Evolutionary conservation across 2,797 vertebrate genomes (phyloP).

Genomic region (Pseudotriccus pelzelni): DNA sequence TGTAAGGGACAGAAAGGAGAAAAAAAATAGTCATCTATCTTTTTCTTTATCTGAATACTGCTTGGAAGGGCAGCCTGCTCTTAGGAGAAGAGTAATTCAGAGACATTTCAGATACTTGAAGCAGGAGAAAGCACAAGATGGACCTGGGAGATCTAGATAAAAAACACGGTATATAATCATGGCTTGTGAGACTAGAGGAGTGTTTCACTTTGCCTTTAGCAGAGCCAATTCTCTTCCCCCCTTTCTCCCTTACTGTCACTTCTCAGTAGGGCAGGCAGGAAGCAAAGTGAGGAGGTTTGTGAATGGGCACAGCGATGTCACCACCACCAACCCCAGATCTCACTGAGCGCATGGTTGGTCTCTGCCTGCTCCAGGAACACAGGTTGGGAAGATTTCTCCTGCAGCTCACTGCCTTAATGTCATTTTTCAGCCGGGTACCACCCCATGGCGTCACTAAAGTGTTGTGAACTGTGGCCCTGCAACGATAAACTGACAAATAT

Average conservation of each 20-base stretch:
- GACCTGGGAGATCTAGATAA: background rate
- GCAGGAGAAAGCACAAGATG: background rate
- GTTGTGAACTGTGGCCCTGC: background rate
- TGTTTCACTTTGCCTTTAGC: background rate
- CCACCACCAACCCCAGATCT: fast-evolving
- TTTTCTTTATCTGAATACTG: background rate
- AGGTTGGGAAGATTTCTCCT: background rate
- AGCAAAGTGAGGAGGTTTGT: background rate
- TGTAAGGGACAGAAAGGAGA: background rate
- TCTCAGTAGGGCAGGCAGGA: background rate
- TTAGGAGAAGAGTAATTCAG: background rate
- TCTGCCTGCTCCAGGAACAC: background rate
- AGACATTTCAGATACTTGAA: background rate
- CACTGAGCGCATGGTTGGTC: background rate
- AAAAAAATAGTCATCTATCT: background rate
- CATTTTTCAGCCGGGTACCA: background rate
- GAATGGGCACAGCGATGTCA: fast-evolving
- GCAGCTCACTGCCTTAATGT: background rate
- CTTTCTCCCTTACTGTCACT: background rate
- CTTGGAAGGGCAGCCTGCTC: background rate
- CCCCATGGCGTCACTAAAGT: fast-evolving
- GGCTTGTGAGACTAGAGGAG: background rate
- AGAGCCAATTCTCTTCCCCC: background rate
- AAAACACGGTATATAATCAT: background rate
- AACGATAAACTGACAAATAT: background rate